phyloP scores from a whole-genome alignment of 1,140 invertebrate genomes.

The Holcopasites calliopsidis region DNA sequence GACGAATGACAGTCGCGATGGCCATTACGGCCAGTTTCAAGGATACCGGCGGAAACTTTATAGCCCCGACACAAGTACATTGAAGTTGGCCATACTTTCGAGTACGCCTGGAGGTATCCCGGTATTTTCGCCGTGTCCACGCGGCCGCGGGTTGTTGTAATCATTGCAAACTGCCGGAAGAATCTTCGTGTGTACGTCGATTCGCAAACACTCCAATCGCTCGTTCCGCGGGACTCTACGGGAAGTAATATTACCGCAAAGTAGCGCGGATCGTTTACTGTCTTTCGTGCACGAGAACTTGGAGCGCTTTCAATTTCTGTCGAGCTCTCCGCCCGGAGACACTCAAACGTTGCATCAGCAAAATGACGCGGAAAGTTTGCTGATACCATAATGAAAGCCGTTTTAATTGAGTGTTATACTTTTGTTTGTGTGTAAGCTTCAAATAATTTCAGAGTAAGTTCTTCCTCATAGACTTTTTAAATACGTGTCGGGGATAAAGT shows the following conservation, averaged over 20 bases:
- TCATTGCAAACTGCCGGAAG: conserved; percentile 1
- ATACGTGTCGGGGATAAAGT: too few species aligned
- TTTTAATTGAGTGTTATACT: too few species aligned
- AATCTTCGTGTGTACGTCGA: background rate
- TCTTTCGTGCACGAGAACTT: background rate
- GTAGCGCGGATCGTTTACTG: background rate
- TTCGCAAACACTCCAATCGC: background rate
- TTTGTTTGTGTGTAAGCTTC: too few species aligned
- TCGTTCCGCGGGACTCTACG: too few species aligned
- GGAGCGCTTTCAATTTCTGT: background rate
- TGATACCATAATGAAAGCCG: too few species aligned
- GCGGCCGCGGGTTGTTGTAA: background rate
- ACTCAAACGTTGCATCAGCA: background rate
- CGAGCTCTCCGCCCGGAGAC: too few species aligned
- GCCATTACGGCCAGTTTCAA: conserved; percentile 42
- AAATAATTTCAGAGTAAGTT: background rate
- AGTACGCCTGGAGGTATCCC: background rate
- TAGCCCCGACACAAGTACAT: conserved; percentile 10
- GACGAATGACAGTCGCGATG: conserved; percentile 36
- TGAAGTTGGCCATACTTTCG: conserved; percentile 31
- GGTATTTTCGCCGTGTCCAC: conserved; percentile 11
- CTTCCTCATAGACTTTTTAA: too few species aligned
- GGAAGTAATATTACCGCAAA: background rate
- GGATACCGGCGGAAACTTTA: conserved; percentile 33
- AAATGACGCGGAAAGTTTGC: background rate